Evolutionary conservation across 35 echinoderm and acorn worm species (phyloP), one percentile per base, ranked within the genome.

Genomic region (Lytechinus pictus): DNA sequence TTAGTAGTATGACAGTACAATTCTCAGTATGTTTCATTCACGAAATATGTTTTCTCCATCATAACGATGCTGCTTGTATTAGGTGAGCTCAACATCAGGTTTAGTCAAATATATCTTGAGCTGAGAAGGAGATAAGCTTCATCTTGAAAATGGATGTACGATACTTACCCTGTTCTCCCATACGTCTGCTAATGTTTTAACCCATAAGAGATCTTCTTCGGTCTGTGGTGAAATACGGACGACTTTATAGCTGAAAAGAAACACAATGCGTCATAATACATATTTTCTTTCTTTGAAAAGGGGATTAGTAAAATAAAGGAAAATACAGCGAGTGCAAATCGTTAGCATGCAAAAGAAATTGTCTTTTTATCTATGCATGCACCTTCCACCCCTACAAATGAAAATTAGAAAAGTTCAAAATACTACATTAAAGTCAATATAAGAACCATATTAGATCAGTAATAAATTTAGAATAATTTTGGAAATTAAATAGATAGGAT

Each of bases 201-300:
- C 29, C 92, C 92, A 93, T 57, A 53, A 28, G 14, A 55, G 54
- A 54, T 93, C 92, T 4, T 12, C 54, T 93, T 93, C 29, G 3
- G 92, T 53, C 4, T 28, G 54, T n/a, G 92, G 92, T 57, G 92
- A 16, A 3, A 93, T 57, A 93, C 92, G 92, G 24, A 93, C 19
- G 53, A 93, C 92, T 27, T 93, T 93, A 54, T 93, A 93, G 92
- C 92, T 93, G 92, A n/a, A 93, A 93, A 54, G 16, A 93, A 55
- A 57, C 1, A 0, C 0, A 90, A 9, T 44, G 33, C 0, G 33
- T 44, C 33, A 44, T 44, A 44, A 44, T 44, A 44, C 33, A 58
- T 16, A 71, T 21, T 0, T 24, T 21, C 14, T 7, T 79, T 79
- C n/a, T 19, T 79, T 79, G 19, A 0, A 11, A 72, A 13, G 5